Conservation (phyloP, 2,113 vertebrate species). For the Agelaius tricolor region DNA sequence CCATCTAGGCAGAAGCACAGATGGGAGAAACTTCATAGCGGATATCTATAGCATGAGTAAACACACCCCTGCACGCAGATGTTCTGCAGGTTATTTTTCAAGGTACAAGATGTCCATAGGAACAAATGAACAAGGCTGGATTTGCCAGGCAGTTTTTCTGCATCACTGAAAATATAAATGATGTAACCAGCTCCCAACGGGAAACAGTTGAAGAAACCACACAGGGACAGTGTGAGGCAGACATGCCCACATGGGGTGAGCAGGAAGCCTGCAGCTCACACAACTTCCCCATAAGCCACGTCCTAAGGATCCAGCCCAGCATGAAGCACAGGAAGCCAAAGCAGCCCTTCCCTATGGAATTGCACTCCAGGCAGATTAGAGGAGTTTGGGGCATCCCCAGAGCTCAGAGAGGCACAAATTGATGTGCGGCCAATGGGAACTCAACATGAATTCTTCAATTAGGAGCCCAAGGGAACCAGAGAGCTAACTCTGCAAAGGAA, state of each 20-base stretch:
- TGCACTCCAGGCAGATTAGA: background rate
- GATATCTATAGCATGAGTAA: background rate
- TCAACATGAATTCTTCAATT: background rate
- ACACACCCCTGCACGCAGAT: background rate
- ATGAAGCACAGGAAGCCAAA: background rate
- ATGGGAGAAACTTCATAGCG: conserved; percentile 23
- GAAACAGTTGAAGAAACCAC: background rate
- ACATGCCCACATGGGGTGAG: background rate
- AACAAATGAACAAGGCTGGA: background rate
- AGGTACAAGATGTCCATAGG: background rate
- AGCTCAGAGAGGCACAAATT: rapidly evolving
- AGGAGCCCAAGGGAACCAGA: background rate
- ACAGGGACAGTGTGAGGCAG: background rate
- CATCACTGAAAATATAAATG: background rate
- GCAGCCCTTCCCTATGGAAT: background rate
- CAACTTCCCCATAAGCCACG: background rate
- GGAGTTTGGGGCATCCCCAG: background rate
- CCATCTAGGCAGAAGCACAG: background rate
- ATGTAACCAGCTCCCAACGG: background rate
- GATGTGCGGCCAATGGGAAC: rapidly evolving
- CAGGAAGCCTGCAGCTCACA: conserved; percentile 4
- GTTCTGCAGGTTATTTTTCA: conserved; percentile 17
- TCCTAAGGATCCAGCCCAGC: background rate
- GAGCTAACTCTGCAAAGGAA: background rate
- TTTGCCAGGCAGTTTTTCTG: background rate